Evolutionary conservation across 2,113 vertebrate genomes (phyloP).

Genomic region (Promerops cafer): DNA sequence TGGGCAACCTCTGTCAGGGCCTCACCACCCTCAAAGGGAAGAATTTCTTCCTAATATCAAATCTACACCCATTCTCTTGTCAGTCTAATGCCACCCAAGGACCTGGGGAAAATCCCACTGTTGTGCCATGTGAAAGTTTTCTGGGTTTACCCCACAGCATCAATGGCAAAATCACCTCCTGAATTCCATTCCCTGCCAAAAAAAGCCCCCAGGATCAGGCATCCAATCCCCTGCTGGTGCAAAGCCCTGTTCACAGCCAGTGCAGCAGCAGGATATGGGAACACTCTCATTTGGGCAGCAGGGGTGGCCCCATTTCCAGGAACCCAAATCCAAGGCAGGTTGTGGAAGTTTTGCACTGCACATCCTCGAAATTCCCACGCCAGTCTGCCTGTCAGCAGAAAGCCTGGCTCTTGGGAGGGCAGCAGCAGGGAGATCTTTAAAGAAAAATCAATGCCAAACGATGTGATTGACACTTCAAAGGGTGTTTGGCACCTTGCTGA

Average conservation of each 20-base stretch:
- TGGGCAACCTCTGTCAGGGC: neutral
- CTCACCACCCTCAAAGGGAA: neutral
- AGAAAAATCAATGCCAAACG: neutral
- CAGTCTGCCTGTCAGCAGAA: neutral
- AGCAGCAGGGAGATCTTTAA: neutral
- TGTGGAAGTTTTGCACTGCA: neutral
- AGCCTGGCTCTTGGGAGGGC: neutral
- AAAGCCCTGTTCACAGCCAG: neutral
- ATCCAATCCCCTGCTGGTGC: neutral
- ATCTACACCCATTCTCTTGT: neutral
- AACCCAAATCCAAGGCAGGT: neutral
- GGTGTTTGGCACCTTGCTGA: neutral
- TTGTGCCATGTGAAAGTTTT: neutral
- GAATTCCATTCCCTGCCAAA: neutral
- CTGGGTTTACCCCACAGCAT: neutral
- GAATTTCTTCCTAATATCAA: neutral
- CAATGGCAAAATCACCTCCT: neutral
- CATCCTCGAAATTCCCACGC: neutral
- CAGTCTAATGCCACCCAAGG: neutral
- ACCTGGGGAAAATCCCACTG: neutral
- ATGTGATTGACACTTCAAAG: conserved; percentile 22
- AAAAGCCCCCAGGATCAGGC: neutral
- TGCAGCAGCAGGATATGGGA: neutral
- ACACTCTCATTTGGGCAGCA: rapidly evolving
- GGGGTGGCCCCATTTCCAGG: neutral